Evolutionary conservation across 1,140 invertebrate species (phyloP), one percentile per base, ranked within the genome.

Genomic region (Holotrichia oblita): DNA sequence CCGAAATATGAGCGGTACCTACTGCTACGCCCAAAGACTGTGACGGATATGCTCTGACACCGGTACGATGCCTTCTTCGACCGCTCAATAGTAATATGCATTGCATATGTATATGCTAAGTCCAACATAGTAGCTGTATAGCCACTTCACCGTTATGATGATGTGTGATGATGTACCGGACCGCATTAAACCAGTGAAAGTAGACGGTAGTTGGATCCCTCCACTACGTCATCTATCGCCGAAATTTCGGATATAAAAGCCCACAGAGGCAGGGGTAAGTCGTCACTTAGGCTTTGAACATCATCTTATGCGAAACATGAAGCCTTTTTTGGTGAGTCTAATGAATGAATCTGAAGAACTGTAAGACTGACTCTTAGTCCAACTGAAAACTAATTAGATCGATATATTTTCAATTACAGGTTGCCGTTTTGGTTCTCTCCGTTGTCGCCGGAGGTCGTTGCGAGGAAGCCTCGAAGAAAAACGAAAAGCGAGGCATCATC

Each of bases 401-500:
- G 48, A 55, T 40, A 73, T 77, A 75, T 79, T 76, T 17, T 24
- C 20, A 55, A 17, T 79, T 82, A 73, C 78, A 85, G 85, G 79
- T 86, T 73, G 80, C 80, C 64, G 79, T 81, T 24, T 40, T 84
- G 59, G 14, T 84, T 24, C 79, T 86, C 61, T 84, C 85, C 79
- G 81, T 85, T 73, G 74, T 75, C 74, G 75, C 77, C 73, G 78
- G 80, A 59, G 79, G 72, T 69, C 34, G 76, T 48, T 81, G 81
- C 75, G 84, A 81, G 69, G 81, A 81, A 69, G 82, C 83, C 14
- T 14, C 48, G 55, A 80, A 77, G 10, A 82, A 81, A 69, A 84
- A 80, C 34, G 84, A 83, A 61, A 85, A 85, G 77, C 81, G 85
- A 64, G 84, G 84, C 22, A 84, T 85, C 74, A 79, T 83, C 77